phyloP scores from a whole-genome alignment of 2,797 vertebrate species.

The Urocyon cinereoargenteus region DNA sequence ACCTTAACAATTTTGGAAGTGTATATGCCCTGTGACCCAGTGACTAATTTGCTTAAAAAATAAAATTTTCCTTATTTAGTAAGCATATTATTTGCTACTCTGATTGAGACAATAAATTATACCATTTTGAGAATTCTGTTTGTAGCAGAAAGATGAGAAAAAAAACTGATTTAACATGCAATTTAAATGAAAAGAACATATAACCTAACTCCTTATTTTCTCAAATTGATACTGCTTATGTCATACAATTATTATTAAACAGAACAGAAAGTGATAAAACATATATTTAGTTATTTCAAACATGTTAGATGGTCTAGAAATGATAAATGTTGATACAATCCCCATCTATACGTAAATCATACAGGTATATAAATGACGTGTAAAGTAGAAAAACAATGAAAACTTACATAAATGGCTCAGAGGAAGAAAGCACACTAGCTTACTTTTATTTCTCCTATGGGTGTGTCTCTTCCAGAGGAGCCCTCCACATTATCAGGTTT shows the following conservation, averaged over 20 bases:
- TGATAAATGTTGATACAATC: constrained; percentile 25
- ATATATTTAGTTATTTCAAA: constrained; percentile 15
- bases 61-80: neutral
- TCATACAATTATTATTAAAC: constrained; percentile 42
- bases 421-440: constrained; percentile 32
- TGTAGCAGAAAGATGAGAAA: neutral
- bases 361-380: neutral
- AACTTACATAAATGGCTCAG: neutral
- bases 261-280: constrained; percentile 39
- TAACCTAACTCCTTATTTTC: constrained; percentile 23
- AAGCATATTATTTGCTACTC: constrained; percentile 27
- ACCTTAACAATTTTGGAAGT: neutral
- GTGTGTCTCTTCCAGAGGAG: neutral
- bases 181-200: constrained; percentile 49
- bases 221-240: neutral
- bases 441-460: constrained; percentile 15
- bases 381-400: constrained; percentile 9
- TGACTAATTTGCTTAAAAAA: constrained; percentile 33
- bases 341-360: neutral
- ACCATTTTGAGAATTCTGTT: constrained; percentile 30
- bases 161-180: neutral
- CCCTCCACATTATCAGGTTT: neutral
- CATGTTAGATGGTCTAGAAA: constrained; percentile 8
- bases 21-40: neutral
- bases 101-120: constrained; percentile 35